phyloP scores from a whole-genome alignment of 2,113 vertebrate genomes.

The cat (Felis catus) region DNA sequence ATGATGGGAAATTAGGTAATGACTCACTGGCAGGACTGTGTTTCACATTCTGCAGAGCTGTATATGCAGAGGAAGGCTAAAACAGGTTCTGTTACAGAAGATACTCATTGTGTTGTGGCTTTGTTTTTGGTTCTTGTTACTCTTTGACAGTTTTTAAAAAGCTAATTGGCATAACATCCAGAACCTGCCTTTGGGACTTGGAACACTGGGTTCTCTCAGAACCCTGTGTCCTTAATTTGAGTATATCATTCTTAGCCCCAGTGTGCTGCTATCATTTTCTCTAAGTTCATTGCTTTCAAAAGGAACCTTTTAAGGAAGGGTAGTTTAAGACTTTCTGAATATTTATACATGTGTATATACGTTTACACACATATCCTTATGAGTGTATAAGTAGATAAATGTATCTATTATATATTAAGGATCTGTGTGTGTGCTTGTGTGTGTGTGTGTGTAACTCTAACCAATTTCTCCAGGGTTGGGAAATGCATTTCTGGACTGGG shows the following conservation, averaged over 20 bases:
- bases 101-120: background rate
- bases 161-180: slow-evolving; percentile 64
- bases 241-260: slow-evolving; percentile 39
- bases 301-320: slow-evolving; percentile 34
- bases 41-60: background rate
- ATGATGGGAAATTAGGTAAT: background rate
- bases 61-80: background rate
- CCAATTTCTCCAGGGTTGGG: background rate
- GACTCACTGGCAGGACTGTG: background rate
- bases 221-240: slow-evolving; percentile 40
- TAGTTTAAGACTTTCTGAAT: background rate
- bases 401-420: background rate
- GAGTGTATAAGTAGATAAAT: background rate
- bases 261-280: slow-evolving; percentile 10
- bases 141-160: slow-evolving; percentile 10
- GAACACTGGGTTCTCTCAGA: slow-evolving; percentile 53
- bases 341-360: background rate
- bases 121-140: slow-evolving; percentile 50
- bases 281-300: slow-evolving; percentile 51
- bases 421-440: background rate
- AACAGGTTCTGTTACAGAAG: background rate
- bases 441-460: background rate
- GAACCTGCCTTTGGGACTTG: slow-evolving; percentile 60
- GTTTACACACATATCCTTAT: background rate
- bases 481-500: background rate